phyloP scores from a whole-genome alignment of 2,113 vertebrate species.

The Ginglymostoma cirratum region DNA sequence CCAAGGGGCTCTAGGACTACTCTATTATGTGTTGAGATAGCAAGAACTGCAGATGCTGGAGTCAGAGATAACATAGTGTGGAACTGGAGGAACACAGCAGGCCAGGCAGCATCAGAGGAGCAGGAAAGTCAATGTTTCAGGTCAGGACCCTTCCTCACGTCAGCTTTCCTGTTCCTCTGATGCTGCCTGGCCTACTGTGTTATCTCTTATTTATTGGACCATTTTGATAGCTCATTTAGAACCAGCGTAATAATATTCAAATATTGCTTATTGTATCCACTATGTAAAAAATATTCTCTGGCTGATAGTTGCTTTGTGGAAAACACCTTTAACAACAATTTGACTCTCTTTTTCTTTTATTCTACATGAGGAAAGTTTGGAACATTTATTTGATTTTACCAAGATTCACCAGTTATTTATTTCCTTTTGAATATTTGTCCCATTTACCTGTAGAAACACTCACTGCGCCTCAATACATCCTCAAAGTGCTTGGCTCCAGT shows the following conservation, averaged over 20 bases:
- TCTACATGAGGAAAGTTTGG: background rate
- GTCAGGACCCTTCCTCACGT: too few species aligned
- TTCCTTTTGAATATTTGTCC: background rate
- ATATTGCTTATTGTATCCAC: background rate
- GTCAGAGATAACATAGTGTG: too few species aligned
- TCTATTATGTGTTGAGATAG: too few species aligned
- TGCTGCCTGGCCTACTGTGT: too few species aligned
- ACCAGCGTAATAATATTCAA: background rate
- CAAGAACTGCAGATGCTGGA: too few species aligned
- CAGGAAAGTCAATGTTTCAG: too few species aligned
- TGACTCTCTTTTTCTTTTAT: background rate
- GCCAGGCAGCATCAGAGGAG: too few species aligned
- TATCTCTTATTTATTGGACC: background rate
- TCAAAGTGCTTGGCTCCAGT: background rate
- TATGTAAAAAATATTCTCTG: background rate
- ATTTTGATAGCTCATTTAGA: background rate
- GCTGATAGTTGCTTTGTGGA: background rate
- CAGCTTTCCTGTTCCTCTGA: too few species aligned
- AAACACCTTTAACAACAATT: background rate
- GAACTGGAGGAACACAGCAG: too few species aligned
- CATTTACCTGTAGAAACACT: background rate
- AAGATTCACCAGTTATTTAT: background rate
- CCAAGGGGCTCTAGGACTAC: too few species aligned
- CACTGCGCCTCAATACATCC: background rate
- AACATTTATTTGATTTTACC: background rate